phyloP scores from a whole-genome alignment of 2,113 vertebrate genomes.

The Neofelis nebulosa region DNA sequence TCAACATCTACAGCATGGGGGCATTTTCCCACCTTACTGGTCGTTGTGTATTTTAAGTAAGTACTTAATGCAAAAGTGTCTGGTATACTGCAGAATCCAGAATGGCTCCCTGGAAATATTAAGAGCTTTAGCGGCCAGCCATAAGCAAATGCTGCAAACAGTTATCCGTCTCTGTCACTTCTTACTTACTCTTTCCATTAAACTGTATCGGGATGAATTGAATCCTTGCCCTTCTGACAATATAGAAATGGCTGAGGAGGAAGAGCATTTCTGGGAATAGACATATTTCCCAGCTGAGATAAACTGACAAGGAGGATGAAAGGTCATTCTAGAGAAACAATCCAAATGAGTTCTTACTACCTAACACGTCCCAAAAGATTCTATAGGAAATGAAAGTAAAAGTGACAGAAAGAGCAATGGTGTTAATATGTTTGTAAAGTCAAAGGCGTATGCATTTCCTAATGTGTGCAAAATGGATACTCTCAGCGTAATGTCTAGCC shows the following conservation, averaged over 20 bases:
- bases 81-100: neutral
- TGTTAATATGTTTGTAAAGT: constrained; percentile 72
- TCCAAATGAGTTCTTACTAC: constrained; percentile 57
- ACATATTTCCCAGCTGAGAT: constrained; percentile 68
- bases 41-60: neutral
- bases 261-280: constrained; percentile 64
- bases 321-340: constrained; percentile 52
- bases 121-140: neutral
- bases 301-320: constrained; percentile 68
- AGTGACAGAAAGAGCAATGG: constrained; percentile 76
- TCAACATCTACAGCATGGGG: neutral
- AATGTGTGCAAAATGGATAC: constrained; percentile 68
- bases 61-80: neutral
- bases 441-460: constrained; percentile 60
- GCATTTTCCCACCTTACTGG: neutral
- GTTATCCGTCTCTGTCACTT: neutral
- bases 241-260: constrained; percentile 65
- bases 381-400: constrained; percentile 71
- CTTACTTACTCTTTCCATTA: constrained; percentile 47
- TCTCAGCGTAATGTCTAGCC: constrained; percentile 31
- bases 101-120: neutral
- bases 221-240: neutral
- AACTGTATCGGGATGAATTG: constrained; percentile 22
- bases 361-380: constrained; percentile 61
- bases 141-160: neutral